Conservation (phyloP, 2,113 vertebrate species). For the Boleophthalmus pectinirostris region DNA sequence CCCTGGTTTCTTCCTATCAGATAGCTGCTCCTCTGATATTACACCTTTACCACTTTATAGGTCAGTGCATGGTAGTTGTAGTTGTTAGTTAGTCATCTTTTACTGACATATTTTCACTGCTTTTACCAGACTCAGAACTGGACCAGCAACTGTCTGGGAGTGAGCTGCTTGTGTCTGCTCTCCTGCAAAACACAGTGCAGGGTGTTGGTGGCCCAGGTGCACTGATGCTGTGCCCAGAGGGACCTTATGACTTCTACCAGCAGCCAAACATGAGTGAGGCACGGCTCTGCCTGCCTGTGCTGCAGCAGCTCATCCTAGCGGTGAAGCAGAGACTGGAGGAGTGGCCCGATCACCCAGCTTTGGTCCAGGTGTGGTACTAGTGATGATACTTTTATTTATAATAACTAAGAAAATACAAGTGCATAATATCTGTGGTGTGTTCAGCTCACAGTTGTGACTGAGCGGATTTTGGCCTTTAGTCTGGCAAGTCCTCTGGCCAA, state of each 20-base stretch:
- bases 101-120: not conserved
- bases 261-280: slow-evolving; percentile 89
- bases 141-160: slow-evolving; percentile 84
- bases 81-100: not conserved
- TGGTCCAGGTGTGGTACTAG: slow-evolving; percentile 82
- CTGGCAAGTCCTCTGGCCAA: slow-evolving; percentile 92
- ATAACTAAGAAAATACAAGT: not conserved
- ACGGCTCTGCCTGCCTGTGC: slow-evolving; percentile 82
- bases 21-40: slow-evolving; percentile 87
- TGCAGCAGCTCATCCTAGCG: slow-evolving; percentile 80
- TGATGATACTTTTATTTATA: not conserved
- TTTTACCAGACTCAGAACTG: slow-evolving; percentile 82
- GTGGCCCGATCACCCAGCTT: slow-evolving; percentile 94
- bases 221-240: slow-evolving; percentile 78
- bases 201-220: slow-evolving; percentile 69
- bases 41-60: slow-evolving; percentile 87
- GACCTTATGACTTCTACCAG: slow-evolving; percentile 94
- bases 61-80: slow-evolving; percentile 67
- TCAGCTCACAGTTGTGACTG: slow-evolving; percentile 88
- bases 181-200: slow-evolving; percentile 87
- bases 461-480: slow-evolving; percentile 87
- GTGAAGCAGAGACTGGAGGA: slow-evolving; percentile 83
- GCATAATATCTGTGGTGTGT: slow-evolving; percentile 11
- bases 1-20: slow-evolving; percentile 90
- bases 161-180: slow-evolving; percentile 84